These are phyloP conservation scores for Neria commutata DNA, from an alignment of 2,888 invertebrate genomes.

Conservation along the genomic window DNA sequence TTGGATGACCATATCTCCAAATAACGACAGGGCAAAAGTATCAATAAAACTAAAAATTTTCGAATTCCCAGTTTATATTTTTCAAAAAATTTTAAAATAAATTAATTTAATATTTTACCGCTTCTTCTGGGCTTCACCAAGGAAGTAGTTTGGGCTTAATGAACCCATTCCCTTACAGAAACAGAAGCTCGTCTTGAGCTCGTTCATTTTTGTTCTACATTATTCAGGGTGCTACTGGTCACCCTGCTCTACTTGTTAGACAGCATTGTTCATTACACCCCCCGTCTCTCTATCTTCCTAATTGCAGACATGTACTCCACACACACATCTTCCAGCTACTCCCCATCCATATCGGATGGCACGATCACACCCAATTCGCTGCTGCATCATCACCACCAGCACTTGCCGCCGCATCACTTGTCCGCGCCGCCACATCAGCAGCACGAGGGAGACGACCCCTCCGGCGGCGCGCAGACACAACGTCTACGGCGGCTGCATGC, in stretches of 20 bases:
- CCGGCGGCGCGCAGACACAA: slow-evolving; percentile 26
- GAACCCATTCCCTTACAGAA: too few species aligned
- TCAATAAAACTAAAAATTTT: slow-evolving; percentile 6
- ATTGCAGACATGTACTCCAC: slow-evolving; percentile 61
- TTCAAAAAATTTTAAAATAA: too few species aligned
- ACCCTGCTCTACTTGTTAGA: too few species aligned
- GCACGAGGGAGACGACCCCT: slow-evolving; percentile 19
- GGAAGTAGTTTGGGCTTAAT: too few species aligned
- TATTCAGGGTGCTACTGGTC: too few species aligned
- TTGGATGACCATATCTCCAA: too few species aligned
- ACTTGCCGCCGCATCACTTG: slow-evolving; percentile 20
- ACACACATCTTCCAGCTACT: slow-evolving; percentile 62
- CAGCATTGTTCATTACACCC: too few species aligned
- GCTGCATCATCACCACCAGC: slow-evolving; percentile 38
- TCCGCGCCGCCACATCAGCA: slow-evolving; percentile 6
- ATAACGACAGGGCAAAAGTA: background rate
- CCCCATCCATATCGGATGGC: slow-evolving; percentile 62
- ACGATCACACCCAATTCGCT: slow-evolving; percentile 60
- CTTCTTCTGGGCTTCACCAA: too few species aligned
- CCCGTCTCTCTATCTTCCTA: slow-evolving; percentile 4
- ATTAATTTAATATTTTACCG: too few species aligned
- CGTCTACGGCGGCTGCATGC: slow-evolving; percentile 32
- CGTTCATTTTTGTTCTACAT: too few species aligned
- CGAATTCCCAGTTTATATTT: background rate
- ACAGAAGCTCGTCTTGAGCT: too few species aligned